These are phyloP conservation scores for Sitophilus oryzae DNA, from an alignment of 1,140 invertebrate species.

Conservation along the genomic window DNA sequence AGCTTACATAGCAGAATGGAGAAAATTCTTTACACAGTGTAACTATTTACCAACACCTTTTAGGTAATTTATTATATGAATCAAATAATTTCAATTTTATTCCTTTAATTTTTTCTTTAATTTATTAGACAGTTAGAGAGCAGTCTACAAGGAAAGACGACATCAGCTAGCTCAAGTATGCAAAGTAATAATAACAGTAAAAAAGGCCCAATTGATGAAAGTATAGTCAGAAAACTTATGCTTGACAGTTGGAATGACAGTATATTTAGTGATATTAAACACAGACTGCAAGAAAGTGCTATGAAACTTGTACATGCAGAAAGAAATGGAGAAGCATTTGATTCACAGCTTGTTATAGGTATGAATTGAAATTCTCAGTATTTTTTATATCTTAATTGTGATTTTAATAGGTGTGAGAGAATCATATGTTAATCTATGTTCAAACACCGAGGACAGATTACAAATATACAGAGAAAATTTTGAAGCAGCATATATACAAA, in stretches of 20 bases:
- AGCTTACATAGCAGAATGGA: slow-evolving; percentile 95
- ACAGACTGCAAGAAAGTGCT: slow-evolving; percentile 89
- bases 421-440: slow-evolving; percentile 82
- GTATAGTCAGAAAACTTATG: slow-evolving; percentile 91
- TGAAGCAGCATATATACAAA: slow-evolving; percentile 91
- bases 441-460: slow-evolving; percentile 85
- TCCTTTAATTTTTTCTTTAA: background rate
- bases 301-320: slow-evolving; percentile 97
- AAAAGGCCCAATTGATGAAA: slow-evolving; percentile 67
- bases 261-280: slow-evolving; percentile 94
- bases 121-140: slow-evolving; percentile 83
- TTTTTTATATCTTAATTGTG: background rate
- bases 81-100: background rate
- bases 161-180: slow-evolving; percentile 52
- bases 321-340: slow-evolving; percentile 94
- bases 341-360: slow-evolving; percentile 95
- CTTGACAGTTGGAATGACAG: slow-evolving; percentile 96
- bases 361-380: background rate
- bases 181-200: slow-evolving; percentile 37
- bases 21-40: slow-evolving; percentile 96
- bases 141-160: slow-evolving; percentile 48
- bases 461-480: slow-evolving; percentile 97
- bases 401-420: slow-evolving; percentile 47
- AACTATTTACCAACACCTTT: slow-evolving; percentile 95
- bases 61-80: slow-evolving; percentile 69